These are phyloP conservation scores for Aythya baeri DNA, from an alignment of 2,113 vertebrate species.

Conservation along the genomic window DNA sequence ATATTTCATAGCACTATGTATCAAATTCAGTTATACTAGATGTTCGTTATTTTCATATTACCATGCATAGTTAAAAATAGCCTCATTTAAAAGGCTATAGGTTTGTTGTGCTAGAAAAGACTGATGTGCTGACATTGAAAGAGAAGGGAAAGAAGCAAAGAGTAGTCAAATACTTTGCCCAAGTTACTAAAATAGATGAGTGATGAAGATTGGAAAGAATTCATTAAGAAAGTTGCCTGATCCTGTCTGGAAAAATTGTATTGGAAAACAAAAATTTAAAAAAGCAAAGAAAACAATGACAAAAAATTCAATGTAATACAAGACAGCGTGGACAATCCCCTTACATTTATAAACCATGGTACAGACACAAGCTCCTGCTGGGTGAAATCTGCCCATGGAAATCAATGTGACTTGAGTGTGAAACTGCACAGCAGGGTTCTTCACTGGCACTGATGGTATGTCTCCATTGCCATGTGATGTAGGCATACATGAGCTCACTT, in stretches of 20 bases:
- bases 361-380: slow-evolving; percentile 20
- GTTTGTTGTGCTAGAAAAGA: not conserved
- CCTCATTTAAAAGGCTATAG: not conserved
- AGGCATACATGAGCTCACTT: not conserved
- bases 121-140: not conserved
- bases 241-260: fast-evolving
- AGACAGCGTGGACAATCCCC: fast-evolving
- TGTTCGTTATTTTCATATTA: not conserved
- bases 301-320: not conserved
- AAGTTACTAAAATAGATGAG: not conserved
- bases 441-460: not conserved
- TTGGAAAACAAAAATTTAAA: not conserved
- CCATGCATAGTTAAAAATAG: not conserved
- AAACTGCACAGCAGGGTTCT: slow-evolving; percentile 37
- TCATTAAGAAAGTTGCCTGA: not conserved
- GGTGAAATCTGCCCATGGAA: slow-evolving; percentile 41
- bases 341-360: not conserved
- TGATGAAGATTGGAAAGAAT: not conserved
- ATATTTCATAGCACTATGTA: not conserved
- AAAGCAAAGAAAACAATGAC: not conserved
- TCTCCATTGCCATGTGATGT: not conserved
- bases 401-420: slow-evolving; percentile 46
- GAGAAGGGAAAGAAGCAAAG: not conserved
- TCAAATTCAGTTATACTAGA: not conserved
- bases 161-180: not conserved